Base-by-base conservation (phyloP, 2,888 invertebrate species). In the Sphaerophoria rueppellii region DNA sequence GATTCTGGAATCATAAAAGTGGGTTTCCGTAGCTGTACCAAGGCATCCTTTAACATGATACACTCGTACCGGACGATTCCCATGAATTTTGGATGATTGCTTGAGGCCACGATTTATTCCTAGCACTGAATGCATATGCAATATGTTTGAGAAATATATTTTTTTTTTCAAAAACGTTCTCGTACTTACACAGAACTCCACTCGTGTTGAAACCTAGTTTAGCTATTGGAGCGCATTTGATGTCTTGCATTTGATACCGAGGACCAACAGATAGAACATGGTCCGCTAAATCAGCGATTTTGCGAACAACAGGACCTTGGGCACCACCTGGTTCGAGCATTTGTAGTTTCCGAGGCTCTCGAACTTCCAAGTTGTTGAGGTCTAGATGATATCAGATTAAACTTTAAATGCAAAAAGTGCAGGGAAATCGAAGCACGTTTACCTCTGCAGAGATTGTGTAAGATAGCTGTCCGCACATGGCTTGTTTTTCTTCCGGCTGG, bases 11-110 rank as follows among this genome's bases (percentile, higher is more conserved):
- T 94, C 94, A 89, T 93, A 93, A 88, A 95, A 95, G 89, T 94
- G 94, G 87, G 94, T 95, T 83, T 96, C 95, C 0, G 97, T 97
- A 2, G 95, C 95, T 86, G 93, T 93, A 0, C 98, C 98, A 4
- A 98, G 92, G 74, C 93, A 91, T 0, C 97, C 97, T 50, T 94
- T 95, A 0, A 97, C 91, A 89, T 95, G 95, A 89, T 95, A 98
- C 0, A 94, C 94, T 87, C 95, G 93, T 0, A 96, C 93, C 2
- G 95, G 94, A 3, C 93, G 93, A 54, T 94, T 93, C n/a, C 92
- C 89, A 86, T 94, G 93, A 69, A 97, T 93, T 69, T 91, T 91
- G 52, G 93, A 91, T 0, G 94, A 93, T 14, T 93, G 89, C 63
- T 89, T 92, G 11, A 93, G 93, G 0, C 96, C 97, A 35, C 92